These are phyloP conservation scores for Chelonia mydas DNA, from an alignment of 2,797 vertebrate genomes.

Conservation along the genomic window DNA sequence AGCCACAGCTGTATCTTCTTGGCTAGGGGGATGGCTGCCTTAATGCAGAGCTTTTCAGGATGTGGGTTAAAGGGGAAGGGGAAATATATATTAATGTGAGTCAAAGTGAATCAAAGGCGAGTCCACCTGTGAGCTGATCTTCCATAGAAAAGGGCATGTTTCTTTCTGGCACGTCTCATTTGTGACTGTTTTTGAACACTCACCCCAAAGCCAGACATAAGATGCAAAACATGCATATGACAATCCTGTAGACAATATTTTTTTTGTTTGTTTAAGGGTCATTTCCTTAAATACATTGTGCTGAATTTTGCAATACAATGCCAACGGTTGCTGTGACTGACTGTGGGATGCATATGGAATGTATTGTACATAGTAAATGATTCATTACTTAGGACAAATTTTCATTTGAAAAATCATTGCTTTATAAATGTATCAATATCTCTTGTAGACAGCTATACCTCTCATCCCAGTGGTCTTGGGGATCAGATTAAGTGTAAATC, in stretches of 20 bases:
- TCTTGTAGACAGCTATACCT: background rate
- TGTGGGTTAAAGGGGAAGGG: background rate
- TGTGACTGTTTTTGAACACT: background rate
- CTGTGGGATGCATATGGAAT: background rate
- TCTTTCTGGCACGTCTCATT: background rate
- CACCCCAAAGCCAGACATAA: constrained; percentile 4
- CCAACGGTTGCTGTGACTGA: constrained; percentile 36
- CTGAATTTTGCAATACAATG: constrained; percentile 20
- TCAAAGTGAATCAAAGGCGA: background rate
- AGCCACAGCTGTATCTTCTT: background rate
- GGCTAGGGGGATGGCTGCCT: background rate
- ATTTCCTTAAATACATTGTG: constrained; percentile 18
- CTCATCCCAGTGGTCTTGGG: background rate
- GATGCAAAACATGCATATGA: background rate
- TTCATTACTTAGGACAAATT: background rate
- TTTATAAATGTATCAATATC: background rate
- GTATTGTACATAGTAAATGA: background rate
- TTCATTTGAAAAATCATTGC: background rate
- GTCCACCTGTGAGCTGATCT: background rate
- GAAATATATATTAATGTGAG: background rate
- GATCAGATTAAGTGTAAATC: background rate
- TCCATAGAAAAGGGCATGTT: background rate
- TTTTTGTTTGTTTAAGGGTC: constrained; percentile 1
- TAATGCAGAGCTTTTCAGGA: fast-evolving
- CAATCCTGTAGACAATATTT: fast-evolving